Base-by-base conservation (phyloP, 2,888 invertebrate species). In the Drosophila lacicola region DNA sequence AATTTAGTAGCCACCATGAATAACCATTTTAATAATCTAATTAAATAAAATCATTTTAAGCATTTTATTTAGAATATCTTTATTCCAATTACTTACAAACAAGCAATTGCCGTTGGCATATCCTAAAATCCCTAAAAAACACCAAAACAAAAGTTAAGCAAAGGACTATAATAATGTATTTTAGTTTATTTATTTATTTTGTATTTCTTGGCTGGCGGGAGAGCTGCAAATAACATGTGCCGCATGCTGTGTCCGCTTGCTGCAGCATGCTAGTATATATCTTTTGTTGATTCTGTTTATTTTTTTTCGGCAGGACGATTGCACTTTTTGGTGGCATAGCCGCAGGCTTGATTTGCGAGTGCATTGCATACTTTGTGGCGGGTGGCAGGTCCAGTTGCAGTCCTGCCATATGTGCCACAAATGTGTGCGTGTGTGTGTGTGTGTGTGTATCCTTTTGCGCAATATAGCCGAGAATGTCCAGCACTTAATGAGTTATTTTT, bases 301-400 rank as follows among this genome's bases (percentile, higher is more conserved):
- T 39, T 51, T 67, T 65, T 67, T 65, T 51, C 17, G 46, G 36
- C 36, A 49, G 70, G 68, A 44, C 69, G 41, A 84, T 78, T 90
- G 90, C 90, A 89, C 72, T 88, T 84, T 80, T 79, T 75, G 53
- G 78, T 69, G 75, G 65, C 64, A 66, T 84, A 76, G 88, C 91
- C 91, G 84, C 80, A 88, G 87, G 85, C 90, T 88, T 90, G 90
- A 91, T 91, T 91, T 91, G 89, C 86, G 90, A 89, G 88, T 90
- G 91, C 90, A 90, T 88, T 88, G 91, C 90, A 91, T 90, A 89
- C 80, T 90, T 88, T 88, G 83, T 78, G 84, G 87, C 72, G 60
- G 64, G 62, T 36, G 61, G 47, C 63, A 41, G 29, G 42, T 62
- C 37, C 64, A 64, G 50, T 47, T 71, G 72, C 71, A 70, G 49